Evolutionary conservation across 2,797 vertebrate genomes (phyloP).

Genomic region (Emys orbicularis): DNA sequence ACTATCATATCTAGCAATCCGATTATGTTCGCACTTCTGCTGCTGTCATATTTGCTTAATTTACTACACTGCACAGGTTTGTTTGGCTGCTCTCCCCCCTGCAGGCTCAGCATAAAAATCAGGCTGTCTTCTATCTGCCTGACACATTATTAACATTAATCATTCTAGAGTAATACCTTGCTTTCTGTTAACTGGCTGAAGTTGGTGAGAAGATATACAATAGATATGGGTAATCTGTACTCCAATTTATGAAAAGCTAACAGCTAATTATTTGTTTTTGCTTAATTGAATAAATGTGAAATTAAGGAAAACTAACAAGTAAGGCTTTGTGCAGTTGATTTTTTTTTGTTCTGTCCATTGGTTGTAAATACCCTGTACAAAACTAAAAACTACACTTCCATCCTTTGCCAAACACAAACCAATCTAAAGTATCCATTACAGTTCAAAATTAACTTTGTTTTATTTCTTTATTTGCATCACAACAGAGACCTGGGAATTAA

Average conservation of each 20-base stretch:
- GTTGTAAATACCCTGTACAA: not conserved
- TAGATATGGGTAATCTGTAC: not conserved
- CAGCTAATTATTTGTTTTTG: not conserved
- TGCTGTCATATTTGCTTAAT: conserved; percentile 22
- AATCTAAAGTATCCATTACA: not conserved
- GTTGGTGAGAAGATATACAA: not conserved
- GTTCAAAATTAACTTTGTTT: too few relatives aligned
- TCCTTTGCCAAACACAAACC: not conserved
- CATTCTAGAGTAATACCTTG: not conserved
- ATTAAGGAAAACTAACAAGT: not conserved
- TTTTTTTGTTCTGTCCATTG: not conserved
- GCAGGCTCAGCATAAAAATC: conserved; percentile 32
- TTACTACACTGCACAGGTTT: not conserved
- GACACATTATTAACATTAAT: not conserved
- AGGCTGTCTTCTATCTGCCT: conserved; percentile 9
- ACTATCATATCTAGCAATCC: conserved; percentile 5
- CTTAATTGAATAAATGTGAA: not conserved
- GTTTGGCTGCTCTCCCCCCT: not conserved
- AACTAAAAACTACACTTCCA: not conserved
- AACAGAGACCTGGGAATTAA: too few relatives aligned
- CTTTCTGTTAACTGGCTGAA: not conserved
- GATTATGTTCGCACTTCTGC: not conserved
- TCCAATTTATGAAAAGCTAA: not conserved
- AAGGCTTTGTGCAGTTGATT: not conserved
- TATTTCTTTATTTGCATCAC: too few relatives aligned